Conservation (phyloP, 2,113 vertebrate genomes). For the Catharus bicknelli region DNA sequence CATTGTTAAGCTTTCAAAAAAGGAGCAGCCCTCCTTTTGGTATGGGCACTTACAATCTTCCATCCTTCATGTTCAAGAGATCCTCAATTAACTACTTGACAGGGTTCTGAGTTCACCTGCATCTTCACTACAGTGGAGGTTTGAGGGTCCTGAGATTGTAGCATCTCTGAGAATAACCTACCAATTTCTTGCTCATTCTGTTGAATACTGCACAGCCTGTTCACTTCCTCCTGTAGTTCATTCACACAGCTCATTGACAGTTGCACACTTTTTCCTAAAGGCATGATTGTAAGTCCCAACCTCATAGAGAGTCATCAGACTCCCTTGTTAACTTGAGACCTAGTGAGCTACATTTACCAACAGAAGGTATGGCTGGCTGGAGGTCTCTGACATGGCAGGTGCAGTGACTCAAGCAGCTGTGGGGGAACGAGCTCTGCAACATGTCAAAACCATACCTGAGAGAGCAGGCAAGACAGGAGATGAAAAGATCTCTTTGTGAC, state of each 20-base stretch:
- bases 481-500: neutral
- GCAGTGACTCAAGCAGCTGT: neutral
- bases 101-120: neutral
- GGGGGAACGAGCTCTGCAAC: accelerated
- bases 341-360: neutral
- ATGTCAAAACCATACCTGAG: neutral
- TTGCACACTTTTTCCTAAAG: neutral
- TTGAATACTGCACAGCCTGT: neutral
- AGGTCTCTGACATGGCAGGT: neutral
- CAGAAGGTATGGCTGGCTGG: neutral
- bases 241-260: neutral
- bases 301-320: neutral
- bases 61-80: neutral
- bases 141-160: neutral
- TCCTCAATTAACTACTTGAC: neutral
- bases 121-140: neutral
- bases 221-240: neutral
- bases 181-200: neutral
- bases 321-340: neutral
- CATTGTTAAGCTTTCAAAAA: neutral
- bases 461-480: neutral
- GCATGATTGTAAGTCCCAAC: neutral
- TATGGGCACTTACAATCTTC: neutral
- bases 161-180: neutral
- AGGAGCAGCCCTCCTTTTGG: neutral